phyloP scores from a whole-genome alignment of 2,113 vertebrate species.

The Coracopsis vasa region DNA sequence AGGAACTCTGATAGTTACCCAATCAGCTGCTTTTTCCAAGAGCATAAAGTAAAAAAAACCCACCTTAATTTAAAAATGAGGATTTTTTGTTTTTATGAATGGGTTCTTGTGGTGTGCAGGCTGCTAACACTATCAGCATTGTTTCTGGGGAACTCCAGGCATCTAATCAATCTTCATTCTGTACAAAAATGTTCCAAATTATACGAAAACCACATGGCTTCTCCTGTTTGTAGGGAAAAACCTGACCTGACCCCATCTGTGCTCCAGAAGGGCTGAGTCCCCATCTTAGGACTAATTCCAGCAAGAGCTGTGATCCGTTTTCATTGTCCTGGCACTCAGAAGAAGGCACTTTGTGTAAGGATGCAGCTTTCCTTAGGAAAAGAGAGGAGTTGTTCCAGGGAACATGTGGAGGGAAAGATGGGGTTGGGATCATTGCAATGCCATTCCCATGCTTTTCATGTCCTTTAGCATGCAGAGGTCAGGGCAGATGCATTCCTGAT shows the following conservation, averaged over 20 bases:
- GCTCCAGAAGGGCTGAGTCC: slow-evolving; percentile 39
- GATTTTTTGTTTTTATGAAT: slow-evolving; percentile 53
- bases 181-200: slow-evolving; percentile 58
- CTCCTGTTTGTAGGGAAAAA: slow-evolving; percentile 57
- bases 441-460: fast-evolving
- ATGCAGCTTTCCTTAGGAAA: not conserved
- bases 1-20: slow-evolving; percentile 62
- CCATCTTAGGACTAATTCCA: slow-evolving; percentile 6
- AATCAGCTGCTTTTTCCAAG: slow-evolving; percentile 61
- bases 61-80: slow-evolving; percentile 7
- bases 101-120: slow-evolving; percentile 59
- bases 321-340: not conserved
- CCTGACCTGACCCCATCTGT: slow-evolving; percentile 47
- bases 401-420: not conserved
- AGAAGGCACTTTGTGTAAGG: not conserved
- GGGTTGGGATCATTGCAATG: not conserved
- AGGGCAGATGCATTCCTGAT: not conserved
- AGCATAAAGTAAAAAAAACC: slow-evolving; percentile 45
- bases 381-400: not conserved
- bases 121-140: slow-evolving; percentile 71
- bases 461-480: not conserved
- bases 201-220: slow-evolving; percentile 67
- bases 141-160: slow-evolving; percentile 67
- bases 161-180: slow-evolving; percentile 71
- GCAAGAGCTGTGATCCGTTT: not conserved